Evolutionary conservation across 2,888 invertebrate genomes (phyloP), one percentile per base, ranked within the genome.

Genomic region (Anoplius nigerrimus): DNA sequence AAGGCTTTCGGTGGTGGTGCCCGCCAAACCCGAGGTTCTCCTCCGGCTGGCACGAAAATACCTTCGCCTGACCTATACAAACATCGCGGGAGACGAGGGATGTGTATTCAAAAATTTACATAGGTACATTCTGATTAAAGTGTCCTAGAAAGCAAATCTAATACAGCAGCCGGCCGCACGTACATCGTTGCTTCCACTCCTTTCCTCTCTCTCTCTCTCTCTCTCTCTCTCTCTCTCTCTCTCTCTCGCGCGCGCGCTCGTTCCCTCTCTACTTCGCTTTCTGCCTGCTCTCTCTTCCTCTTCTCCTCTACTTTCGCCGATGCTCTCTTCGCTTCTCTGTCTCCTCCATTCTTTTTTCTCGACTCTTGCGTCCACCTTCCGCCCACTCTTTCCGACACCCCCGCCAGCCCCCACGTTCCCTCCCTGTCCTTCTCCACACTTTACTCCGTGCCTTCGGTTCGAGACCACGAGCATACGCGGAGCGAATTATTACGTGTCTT

Each of bases 91-190:
- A 82, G 84, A 82, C 82, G 84, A 83, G 80, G 79, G 79, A 86
- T 87, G 87, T 89, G 87, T 88, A 86, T 88, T 88, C 87, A 88
- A 88, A 89, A 89, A 89, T 89, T 89, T 89, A 87, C 88, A 89
- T 89, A 88, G 88, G 88, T 88, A 89, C 87, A 86, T 87, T 87
- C 87, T 88, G 87, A 88, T 88, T 88, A 88, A 88, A 88, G 86
- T 87, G 87, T 88, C 87, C 88, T 85, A 86, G 86, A 87, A 86
- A 87, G 88, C 85, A 88, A 88, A 88, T 88, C 87, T 88, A 88
- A 88, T 88, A 86, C 85, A 75, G 74, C 72, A 63, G 71, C 67
- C 71, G 67, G 55, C 69, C 71, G 61, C 68, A 69, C 71, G 67
- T 69, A 71, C 67, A 42, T 62, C 48, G 48, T 48, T 18, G 66